Percentiles rank a stretch among this genome's conserved stretches.
Conservation (phyloP, 2,113 vertebrate genomes). For the Panthera tigris region DNA sequence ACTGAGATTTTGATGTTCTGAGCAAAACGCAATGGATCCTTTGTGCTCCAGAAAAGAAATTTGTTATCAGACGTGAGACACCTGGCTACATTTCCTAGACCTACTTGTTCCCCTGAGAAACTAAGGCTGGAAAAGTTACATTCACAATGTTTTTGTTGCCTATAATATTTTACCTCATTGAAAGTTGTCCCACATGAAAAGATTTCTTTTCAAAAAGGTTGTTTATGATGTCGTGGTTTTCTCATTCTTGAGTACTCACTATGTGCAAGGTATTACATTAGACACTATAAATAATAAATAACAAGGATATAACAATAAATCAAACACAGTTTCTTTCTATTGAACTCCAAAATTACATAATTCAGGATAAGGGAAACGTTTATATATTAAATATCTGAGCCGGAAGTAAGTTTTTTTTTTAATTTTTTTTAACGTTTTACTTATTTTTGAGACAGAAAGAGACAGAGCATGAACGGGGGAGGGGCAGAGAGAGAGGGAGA, state of each 20-base stretch:
- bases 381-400: not conserved
- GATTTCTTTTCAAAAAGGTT: not conserved
- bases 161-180: not conserved
- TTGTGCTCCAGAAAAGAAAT: not conserved
- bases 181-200: not conserved
- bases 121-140: not conserved
- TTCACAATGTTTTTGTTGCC: not conserved
- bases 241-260: not conserved
- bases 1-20: not conserved
- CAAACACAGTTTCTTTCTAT: not conserved
- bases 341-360: slow-evolving; percentile 1
- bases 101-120: not conserved
- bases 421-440: no score
- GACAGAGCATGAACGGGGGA: no score
- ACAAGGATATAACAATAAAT: not conserved
- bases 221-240: not conserved
- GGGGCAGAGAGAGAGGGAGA: no score
- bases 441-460: no score
- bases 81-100: not conserved
- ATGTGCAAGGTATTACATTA: not conserved
- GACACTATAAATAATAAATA: not conserved
- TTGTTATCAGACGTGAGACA: not conserved
- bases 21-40: not conserved
- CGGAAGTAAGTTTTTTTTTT: not conserved
- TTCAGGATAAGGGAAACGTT: not conserved